Evolutionary conservation across 2,797 vertebrate species (phyloP), one percentile per base, ranked within the genome.

Genomic region (Syngnathus rostellatus): DNA sequence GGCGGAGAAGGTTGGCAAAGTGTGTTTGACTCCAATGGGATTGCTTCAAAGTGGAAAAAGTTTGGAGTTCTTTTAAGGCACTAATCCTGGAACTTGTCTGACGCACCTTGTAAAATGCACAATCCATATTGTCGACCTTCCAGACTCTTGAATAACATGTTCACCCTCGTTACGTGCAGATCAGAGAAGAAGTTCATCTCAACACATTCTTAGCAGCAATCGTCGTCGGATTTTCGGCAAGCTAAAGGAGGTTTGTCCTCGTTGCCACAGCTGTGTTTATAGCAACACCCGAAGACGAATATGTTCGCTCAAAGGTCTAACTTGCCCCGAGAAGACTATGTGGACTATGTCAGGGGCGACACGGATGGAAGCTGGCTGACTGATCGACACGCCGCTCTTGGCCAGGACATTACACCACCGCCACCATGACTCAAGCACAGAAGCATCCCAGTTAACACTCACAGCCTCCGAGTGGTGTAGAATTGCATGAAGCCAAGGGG

Each of bases 391-490:
- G n/a, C 59, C 67, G 75, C 63, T 80, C 71, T 73, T 54, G 61
- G 81, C 72, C 66, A 77, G 76, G 70, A 65, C 67, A 76, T 86
- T 85, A 74, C 79, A 58, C 55, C 41, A 80, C 75, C n/a, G n/a
- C n/a, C 77, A 77, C 77, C 73, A 75, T 89, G 86, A 87, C 82
- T 80, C 77, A 80, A 87, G 72, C 67, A 69, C 71, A 75, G 58
- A 84, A 82, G 62, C 72, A 86, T 80, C 63, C 72, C 63, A 72
- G 72, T 84, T 81, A 81, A 80, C 81, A 77, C 76, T 72, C 77
- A 61, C 68, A 67, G 59, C 66, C 69, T 74, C 65, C 62, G 70
- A 68, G 67, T 53, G 73, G 75, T 84, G 73, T 83, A 72, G 64
- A 72, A 73, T 84, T 85, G 53, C 77, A 79, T 17, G 9, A 41